Evolutionary conservation across 2,113 vertebrate species (phyloP).

Genomic region (Xiphorhynchus elegans): DNA sequence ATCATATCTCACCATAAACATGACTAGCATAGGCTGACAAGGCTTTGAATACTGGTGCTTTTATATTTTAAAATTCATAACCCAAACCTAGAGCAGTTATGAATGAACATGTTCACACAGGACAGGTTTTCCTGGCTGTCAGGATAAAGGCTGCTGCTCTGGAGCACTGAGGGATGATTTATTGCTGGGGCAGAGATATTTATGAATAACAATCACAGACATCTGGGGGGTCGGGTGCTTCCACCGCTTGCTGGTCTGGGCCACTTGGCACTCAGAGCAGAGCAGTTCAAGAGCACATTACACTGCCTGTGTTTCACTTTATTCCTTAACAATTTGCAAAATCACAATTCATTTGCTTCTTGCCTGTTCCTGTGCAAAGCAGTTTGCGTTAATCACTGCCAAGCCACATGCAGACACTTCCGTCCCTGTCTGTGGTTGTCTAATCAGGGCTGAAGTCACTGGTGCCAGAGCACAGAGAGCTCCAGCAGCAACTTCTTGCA

Average conservation of each 20-base stretch:
- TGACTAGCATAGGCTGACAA: neutral
- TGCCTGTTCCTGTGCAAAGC: neutral
- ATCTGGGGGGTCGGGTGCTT: neutral
- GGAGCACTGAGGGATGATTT: conserved; percentile 36
- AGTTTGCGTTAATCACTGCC: neutral
- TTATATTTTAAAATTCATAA: neutral
- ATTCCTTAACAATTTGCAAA: neutral
- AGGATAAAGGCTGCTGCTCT: conserved; percentile 52
- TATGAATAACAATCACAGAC: neutral
- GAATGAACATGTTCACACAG: neutral
- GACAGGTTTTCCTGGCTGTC: neutral
- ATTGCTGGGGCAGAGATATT: neutral
- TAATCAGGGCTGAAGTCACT: neutral
- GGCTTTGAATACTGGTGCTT: neutral
- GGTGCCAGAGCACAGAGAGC: neutral
- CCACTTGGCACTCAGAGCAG: neutral
- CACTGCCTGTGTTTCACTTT: neutral
- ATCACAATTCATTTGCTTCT: neutral
- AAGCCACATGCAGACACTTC: neutral
- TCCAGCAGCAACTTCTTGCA: neutral
- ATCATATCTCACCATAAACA: neutral
- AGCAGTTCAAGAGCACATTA: neutral
- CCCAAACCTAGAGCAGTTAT: neutral
- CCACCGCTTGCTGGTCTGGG: neutral
- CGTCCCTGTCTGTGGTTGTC: neutral